Evolutionary conservation across 2,888 invertebrate genomes (phyloP).

Genomic region (Argyresthia albistria): DNA sequence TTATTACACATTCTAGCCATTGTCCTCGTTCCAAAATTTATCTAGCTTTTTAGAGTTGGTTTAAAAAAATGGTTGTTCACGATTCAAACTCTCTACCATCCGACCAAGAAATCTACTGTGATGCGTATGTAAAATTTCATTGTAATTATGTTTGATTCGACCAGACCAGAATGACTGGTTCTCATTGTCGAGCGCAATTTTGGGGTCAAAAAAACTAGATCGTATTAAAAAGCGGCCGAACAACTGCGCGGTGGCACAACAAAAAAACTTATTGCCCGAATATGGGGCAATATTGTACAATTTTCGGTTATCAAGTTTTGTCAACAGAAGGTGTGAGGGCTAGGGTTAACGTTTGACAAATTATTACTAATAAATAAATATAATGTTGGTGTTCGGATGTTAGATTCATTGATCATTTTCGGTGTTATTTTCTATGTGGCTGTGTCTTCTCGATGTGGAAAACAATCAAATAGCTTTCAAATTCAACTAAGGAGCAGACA

Average conservation of each 20-base stretch:
- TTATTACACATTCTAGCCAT: no score
- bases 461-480: no score
- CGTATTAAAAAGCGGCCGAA: conserved; percentile 28
- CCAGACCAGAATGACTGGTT: conserved; percentile 54
- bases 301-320: conserved; percentile 70
- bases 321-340: conserved; percentile 59
- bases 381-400: conserved; percentile 40
- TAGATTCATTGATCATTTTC: conserved; percentile 27
- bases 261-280: conserved; percentile 49
- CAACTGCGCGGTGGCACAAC: conserved; percentile 46
- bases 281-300: conserved; percentile 63
- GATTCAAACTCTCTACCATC: neutral
- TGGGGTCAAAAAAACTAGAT: conserved; percentile 64
- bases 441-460: no score
- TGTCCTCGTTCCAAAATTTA: no score
- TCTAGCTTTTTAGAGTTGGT: no score
- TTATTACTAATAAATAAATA: conserved; percentile 40
- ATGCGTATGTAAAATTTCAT: no score
- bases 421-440: neutral
- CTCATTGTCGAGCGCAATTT: conserved; percentile 34
- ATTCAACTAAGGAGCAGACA: no score
- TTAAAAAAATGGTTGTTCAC: no score
- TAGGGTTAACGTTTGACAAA: conserved; percentile 62
- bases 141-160: no score
- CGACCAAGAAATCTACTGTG: neutral